phyloP scores from a whole-genome alignment of 2,113 vertebrate species.

The Brachypodius melanocephalos region DNA sequence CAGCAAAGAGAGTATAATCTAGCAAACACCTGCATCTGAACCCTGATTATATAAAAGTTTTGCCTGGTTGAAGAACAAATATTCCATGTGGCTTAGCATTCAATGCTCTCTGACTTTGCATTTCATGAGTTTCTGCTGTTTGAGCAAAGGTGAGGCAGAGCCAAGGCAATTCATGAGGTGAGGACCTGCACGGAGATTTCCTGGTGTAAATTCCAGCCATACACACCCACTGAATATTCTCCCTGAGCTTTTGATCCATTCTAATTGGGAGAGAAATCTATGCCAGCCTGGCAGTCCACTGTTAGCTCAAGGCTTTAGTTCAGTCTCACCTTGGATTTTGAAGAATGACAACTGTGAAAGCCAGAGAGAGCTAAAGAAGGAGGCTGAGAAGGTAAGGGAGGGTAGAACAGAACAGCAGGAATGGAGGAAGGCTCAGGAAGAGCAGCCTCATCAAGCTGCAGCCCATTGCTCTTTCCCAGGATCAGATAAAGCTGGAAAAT shows the following conservation, averaged over 20 bases:
- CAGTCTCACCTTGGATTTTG: not conserved
- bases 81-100: not conserved
- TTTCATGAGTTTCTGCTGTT: constrained; percentile 31
- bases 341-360: not conserved
- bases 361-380: not conserved
- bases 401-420: not conserved
- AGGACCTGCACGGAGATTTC: not conserved
- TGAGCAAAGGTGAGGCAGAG: constrained; percentile 18
- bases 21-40: not conserved
- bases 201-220: not conserved
- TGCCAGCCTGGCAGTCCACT: not conserved
- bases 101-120: constrained; percentile 27
- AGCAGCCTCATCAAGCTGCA: not conserved
- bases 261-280: constrained; percentile 8
- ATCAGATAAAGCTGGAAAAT: not conserved
- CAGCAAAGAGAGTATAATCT: not conserved
- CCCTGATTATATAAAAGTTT: not conserved
- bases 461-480: not conserved
- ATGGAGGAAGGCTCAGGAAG: not conserved
- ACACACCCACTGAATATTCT: not conserved
- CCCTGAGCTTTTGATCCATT: not conserved
- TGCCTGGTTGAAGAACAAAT: not conserved
- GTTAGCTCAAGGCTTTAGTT: constrained; percentile 46
- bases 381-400: not conserved
- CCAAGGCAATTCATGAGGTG: not conserved